These are phyloP conservation scores for Drosophila jambulina DNA, from an alignment of 1,140 invertebrate genomes.

Conservation along the genomic window DNA sequence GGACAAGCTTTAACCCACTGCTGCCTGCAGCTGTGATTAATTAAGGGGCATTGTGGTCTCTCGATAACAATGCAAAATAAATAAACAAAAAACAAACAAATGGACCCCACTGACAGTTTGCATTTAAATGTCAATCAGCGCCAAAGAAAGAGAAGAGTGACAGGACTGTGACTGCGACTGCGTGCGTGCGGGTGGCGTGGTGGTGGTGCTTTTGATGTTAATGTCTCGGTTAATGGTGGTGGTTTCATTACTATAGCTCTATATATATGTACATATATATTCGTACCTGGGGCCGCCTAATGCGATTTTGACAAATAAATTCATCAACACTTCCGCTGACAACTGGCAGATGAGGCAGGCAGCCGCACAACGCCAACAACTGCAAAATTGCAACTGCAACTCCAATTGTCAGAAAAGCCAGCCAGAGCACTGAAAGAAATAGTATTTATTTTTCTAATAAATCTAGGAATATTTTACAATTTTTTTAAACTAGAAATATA, in stretches of 20 bases:
- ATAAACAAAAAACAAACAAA: constrained; percentile 15
- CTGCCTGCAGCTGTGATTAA: constrained; percentile 47
- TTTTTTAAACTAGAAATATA: background rate
- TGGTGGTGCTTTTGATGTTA: constrained; percentile 40
- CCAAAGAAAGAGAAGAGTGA: constrained; percentile 24
- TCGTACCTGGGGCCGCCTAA: constrained; percentile 49
- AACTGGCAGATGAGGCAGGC: constrained; percentile 58
- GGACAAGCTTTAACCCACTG: constrained; percentile 16
- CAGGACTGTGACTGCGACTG: constrained; percentile 7
- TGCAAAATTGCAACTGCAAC: constrained; percentile 34
- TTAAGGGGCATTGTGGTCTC: constrained; percentile 24
- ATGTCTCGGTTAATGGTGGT: constrained; percentile 21
- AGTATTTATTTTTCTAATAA: too few species aligned
- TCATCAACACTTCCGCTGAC: constrained; percentile 81
- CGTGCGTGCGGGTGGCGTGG: constrained; percentile 26
- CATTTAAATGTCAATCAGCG: constrained; percentile 54
- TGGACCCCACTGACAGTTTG: constrained; percentile 36
- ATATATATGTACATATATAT: too few species aligned
- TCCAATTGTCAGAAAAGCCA: constrained; percentile 17
- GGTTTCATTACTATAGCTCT: constrained; percentile 34
- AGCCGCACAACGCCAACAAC: constrained; percentile 34
- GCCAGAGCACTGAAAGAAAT: background rate
- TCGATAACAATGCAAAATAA: constrained; percentile 34
- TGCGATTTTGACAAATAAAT: constrained; percentile 83
- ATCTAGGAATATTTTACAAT: background rate